Evolutionary conservation across 2,797 vertebrate species (phyloP).

Genomic region (Gila robusta): DNA sequence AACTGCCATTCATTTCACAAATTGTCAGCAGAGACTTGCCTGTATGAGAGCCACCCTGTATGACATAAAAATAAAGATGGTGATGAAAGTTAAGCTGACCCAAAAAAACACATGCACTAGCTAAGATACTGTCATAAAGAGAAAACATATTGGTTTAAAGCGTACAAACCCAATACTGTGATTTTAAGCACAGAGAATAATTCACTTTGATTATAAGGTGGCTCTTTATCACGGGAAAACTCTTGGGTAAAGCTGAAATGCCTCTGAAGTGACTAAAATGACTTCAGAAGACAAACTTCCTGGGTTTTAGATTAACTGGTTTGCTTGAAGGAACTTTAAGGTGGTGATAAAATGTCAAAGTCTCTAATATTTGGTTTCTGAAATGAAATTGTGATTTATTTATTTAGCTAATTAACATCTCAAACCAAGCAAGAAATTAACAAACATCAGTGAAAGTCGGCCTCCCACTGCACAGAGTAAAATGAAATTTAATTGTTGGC

Average conservation of each 20-base stretch:
- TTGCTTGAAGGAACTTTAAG: background rate
- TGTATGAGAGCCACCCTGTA: background rate
- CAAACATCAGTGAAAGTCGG: conserved; percentile 15
- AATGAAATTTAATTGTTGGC: background rate
- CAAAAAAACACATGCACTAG: background rate
- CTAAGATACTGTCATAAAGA: background rate
- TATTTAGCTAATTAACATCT: conserved; percentile 32
- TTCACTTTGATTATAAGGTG: conserved; percentile 1
- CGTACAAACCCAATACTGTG: background rate
- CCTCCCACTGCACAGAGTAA: conserved; percentile 22
- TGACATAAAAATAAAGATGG: background rate
- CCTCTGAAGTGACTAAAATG: background rate
- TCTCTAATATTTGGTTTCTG: background rate
- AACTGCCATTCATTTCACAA: conserved; percentile 13
- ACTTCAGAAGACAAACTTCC: background rate
- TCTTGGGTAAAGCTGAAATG: background rate
- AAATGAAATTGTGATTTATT: conserved; percentile 22
- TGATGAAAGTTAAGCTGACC: background rate
- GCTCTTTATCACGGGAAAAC: conserved; percentile 19
- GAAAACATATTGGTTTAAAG: background rate
- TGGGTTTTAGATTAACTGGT: background rate
- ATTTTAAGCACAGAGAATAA: conserved; percentile 18
- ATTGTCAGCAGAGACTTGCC: conserved; percentile 10
- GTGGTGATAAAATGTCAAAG: background rate
- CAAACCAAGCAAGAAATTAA: conserved; percentile 34